Base-by-base conservation (phyloP, 1,140 invertebrate genomes). In the Solenopsis fugax region DNA sequence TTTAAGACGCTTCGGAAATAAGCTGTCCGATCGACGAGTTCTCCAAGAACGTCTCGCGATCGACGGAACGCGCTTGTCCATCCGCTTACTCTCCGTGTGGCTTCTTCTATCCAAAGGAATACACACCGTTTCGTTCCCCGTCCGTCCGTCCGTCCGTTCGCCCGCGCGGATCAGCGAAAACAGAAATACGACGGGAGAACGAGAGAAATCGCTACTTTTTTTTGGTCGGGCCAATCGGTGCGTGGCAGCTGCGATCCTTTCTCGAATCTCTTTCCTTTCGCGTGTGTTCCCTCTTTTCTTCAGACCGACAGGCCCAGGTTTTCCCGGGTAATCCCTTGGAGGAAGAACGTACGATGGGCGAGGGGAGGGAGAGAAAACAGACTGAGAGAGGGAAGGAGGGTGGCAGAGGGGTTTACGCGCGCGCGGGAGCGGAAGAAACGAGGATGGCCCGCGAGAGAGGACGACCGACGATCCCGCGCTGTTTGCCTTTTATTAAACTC, bases 401-500 rank as follows among this genome's bases (percentile, higher is more conserved):
- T 24, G 37, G 7, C n/a, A n/a, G 69, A 21, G 62, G 7, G 84
- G 48, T 69, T 29, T 54, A n/a, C 58, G 75, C 85, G 64, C 67
- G 77, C 67, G 77, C 67, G 87, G 71, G 77, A 78, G 48, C 69
- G 71, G 21, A 82, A 62, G 84, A 60, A 56, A 78, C 48, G 73
- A 69, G 72, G 13, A 73, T 62, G 67, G 50, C 45, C 18, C 65
- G 67, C 65, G 82, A 75, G 84, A 78, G 73, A 86, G 60, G 52
- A 76, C 60, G 64, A 62, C 24, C n/a, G 56, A 76, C 85, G 84
- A 89, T 82, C 88, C 86, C 76, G 75, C 72, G 85, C 92, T 94
- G 94, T 94, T 95, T 94, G 95, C 94, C 95, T 95, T 95, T 95
- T 95, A 95, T 95, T 95, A 95, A 95, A 95, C 94, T 95, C 94